Base-by-base conservation (phyloP, 2,113 vertebrate genomes). In the Psophia crepitans region DNA sequence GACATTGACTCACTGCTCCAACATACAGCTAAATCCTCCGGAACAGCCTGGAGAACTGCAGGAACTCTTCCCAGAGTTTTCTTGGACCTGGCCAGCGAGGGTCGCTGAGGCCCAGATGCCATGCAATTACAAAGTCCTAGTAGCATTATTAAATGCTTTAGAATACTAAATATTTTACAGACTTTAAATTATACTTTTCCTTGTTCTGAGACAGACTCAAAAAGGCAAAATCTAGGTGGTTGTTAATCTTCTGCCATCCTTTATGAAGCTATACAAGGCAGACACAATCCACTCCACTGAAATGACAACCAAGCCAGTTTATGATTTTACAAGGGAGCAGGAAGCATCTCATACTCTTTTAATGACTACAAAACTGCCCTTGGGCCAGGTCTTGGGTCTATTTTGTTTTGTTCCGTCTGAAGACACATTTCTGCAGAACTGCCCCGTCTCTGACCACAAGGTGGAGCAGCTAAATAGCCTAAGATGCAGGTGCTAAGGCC, bases 391-490 rank as follows among this genome's bases (percentile, higher is more conserved):
- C 28, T 43, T 2, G 0, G 30, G 8, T 39, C 14, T 48, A 32
- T 28, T 90, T 37, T 35, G 41, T 61, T 51, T 35, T 6, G 1
- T 14, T n/a, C 48, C 19, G 17, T 20, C 43, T 11, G 71, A 82
- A 23, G 68, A 27, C 18, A 27, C 1, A 10, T 61, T 66, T 65
- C 65, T 32, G 73, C 53, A 77, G 76, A 78, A 58, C 35, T 21
- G 76, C 13, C 28, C 2, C 7, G 60, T 44, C 46, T 87, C 27
- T 85, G 89, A 41, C 97, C 97, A 97, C 96, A 63, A 85, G 97
- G 89, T 96, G 97, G 97, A 93, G 96, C 87, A 95, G 85, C 82
- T 73, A 57, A 84, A 74, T 22, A 96, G 89, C 68, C 39, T 26
- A 68, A 93, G 39, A 64, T 5, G 19, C 17, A 28, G 56, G 54